Base-by-base conservation (phyloP, 2,113 vertebrate species). In the Psittacus erithacus region DNA sequence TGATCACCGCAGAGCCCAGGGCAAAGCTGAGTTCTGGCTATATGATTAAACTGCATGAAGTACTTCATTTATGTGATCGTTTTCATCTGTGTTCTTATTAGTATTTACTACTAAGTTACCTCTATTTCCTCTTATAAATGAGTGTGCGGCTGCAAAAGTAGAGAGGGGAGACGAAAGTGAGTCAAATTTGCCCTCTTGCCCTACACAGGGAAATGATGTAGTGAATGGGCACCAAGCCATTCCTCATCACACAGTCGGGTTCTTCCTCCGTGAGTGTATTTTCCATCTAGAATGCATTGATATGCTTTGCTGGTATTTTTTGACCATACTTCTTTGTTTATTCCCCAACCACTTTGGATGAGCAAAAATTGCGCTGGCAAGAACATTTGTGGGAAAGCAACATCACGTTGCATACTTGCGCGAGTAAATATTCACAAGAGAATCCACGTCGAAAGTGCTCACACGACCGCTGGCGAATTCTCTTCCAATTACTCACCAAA, bases 341-440 rank as follows among this genome's bases (percentile, higher is more conserved):
- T 77, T 95, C 95, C 94, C 89, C 87, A 92, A 80, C 55, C 29
- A 0, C 67, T 53, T 8, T 2, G 17, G 79, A 90, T 52, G 95
- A 97, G 90, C 76, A 31, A 69, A 55, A 74, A 10, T 8, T 24
- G 62, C 64, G 2, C 84, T 96, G 94, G 96, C 96, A 95, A 47
- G 95, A 96, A 95, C 94, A 79, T 28, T 93, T 95, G 93, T 91
- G 95, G 92, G 95, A 94, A 93, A 88, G 89, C 68, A 93, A 2
- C 90, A 44, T 57, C 93, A 83, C 82, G 38, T 63, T 17, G 82
- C 85, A 8, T 68, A 8, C 16, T 90, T 49, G 94, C 22, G 53
- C 78, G 28, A 43, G 23, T 71, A 88, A 95, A 90, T 91, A 95
- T 50, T 88, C 96, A 74, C 85, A 28, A 29, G 92, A 88, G 95